Percentiles rank a stretch among this genome's conserved stretches.
Conservation (phyloP, 2,113 vertebrate genomes). For the Bufo gargarizans region DNA sequence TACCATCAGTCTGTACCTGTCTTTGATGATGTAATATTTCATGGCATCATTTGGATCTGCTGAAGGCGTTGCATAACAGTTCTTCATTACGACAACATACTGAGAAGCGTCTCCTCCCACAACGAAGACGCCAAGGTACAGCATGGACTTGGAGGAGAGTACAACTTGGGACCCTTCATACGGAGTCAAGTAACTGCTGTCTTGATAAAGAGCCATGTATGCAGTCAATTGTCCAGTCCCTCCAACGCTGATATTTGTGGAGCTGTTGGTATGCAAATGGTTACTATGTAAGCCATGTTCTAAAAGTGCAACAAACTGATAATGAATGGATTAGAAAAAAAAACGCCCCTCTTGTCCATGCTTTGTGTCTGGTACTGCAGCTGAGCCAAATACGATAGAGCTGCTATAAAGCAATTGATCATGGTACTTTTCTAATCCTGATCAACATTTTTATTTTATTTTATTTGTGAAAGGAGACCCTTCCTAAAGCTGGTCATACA, state of each 20-base stretch:
- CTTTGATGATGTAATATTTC: conserved; percentile 67
- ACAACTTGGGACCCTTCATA: conserved; percentile 61
- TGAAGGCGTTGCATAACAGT: conserved; percentile 66
- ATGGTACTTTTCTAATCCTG: too few species aligned
- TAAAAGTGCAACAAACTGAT: too few species aligned
- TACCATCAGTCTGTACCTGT: conserved; percentile 58
- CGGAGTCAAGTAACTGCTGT: conserved; percentile 56
- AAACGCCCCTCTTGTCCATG: too few species aligned
- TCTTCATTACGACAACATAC: conserved; percentile 65
- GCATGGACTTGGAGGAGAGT: conserved; percentile 60
- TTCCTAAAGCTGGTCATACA: too few species aligned
- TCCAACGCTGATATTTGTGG: conserved; percentile 63
- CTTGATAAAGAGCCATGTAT: conserved; percentile 66
- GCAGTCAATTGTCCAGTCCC: conserved; percentile 62
- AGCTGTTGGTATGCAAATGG: conserved; percentile 35
- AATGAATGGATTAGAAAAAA: too few species aligned
- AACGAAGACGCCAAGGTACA: conserved; percentile 63
- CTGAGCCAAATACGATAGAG: too few species aligned
- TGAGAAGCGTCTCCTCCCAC: conserved; percentile 59
- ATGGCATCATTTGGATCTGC: conserved; percentile 55
- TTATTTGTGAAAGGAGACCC: too few species aligned
- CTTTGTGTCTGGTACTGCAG: too few species aligned
- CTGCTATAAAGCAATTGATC: too few species aligned
- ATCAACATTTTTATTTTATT: too few species aligned
- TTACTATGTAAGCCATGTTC: too few species aligned